Evolutionary conservation across 2,888 invertebrate species (phyloP), one percentile per base, ranked within the genome.

Genomic region (Epirrhoe tristata): DNA sequence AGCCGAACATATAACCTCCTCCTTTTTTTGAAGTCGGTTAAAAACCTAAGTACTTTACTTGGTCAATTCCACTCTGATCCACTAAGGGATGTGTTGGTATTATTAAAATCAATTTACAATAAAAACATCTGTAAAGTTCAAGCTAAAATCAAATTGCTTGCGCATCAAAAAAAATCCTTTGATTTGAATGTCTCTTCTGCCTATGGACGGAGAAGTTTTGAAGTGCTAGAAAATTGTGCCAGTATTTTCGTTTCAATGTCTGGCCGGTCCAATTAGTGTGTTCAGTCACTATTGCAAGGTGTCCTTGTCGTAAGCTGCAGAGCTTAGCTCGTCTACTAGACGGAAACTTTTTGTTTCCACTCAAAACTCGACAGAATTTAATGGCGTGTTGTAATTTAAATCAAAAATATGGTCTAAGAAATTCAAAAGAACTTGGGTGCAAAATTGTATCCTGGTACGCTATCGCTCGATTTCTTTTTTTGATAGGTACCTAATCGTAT

Each of bases 231-330:
- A 55, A 55, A 55, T 16, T 10, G 10, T 16, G 24, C 59, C 52
- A 31, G 59, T 43, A 60, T 61, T 55, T 61, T 55, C 36, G 34
- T 61, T 55, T 43, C 10, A 57, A 43, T n/a, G 51, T 63, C 57
- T 51, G 46, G 51, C 56, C 32, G 36, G 52, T 63, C 57, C 51
- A 63, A 63, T 63, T 57, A 63, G 52, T 58, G 48, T 63, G 56
- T 50, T 60, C 50, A 56, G 31, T 39, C 50, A 51, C n/a, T 50
- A 48, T 55, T 43, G 36, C 50, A 51, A 51, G 62, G 55, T 46
- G 43, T 60, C 32, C 46, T 60, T 24, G 50, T 39, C 56, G 50
- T 56, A 62, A 62, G 50, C 62, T 36, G 34, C 50, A 60, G 39
- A 43, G 43, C 58, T 58, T 58, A 58, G 58, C 58, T 58, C 56